Percentiles rank a stretch among this genome's conserved stretches.
These are phyloP conservation scores for Discoglossus pictus DNA, from an alignment of 2,797 vertebrate species.

Conservation along the genomic window DNA sequence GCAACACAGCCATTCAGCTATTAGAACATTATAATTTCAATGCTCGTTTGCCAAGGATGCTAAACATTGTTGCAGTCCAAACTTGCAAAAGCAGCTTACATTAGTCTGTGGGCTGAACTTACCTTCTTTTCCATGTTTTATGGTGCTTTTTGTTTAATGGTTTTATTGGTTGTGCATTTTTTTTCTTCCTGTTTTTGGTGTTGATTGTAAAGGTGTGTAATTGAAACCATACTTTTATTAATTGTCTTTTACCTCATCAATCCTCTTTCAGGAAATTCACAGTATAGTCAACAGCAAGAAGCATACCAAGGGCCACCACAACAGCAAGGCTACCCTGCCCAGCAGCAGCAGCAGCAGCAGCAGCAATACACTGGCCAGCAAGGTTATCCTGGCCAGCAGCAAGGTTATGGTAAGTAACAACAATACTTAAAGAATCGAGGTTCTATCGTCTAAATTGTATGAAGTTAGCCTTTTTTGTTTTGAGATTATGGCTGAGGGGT, in stretches of 20 bases:
- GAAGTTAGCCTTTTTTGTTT: too few species aligned
- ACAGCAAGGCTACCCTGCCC: conserved; percentile 91
- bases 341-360: conserved; percentile 87
- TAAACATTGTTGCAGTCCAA: conserved; percentile 73
- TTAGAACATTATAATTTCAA: conserved; percentile 74
- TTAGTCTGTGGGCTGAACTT: conserved; percentile 77
- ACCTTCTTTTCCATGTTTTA: conserved; percentile 76
- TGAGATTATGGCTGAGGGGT: too few species aligned
- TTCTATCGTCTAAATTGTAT: too few species aligned
- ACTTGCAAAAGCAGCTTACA: conserved; percentile 75
- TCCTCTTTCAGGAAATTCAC: conserved; percentile 89
- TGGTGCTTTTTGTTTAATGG: conserved; percentile 68
- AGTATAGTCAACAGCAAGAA: conserved; percentile 95
- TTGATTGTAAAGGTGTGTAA: conserved; percentile 66
- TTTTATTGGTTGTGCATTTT: conserved; percentile 55
- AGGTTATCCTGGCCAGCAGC: conserved; percentile 93
- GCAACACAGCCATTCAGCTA: conserved; percentile 71
- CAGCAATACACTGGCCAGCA: conserved; percentile 87
- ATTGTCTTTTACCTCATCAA: conserved; percentile 59
- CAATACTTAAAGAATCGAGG: too few species aligned
- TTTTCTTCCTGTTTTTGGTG: conserved; percentile 70
- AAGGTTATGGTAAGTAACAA: conserved; percentile 86
- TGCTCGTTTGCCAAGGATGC: conserved; percentile 77
- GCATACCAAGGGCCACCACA: conserved; percentile 95
- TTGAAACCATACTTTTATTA: conserved; percentile 55